Evolutionary conservation across 2,113 vertebrate genomes (phyloP).

Genomic region (Coryphaenoides rupestris): DNA sequence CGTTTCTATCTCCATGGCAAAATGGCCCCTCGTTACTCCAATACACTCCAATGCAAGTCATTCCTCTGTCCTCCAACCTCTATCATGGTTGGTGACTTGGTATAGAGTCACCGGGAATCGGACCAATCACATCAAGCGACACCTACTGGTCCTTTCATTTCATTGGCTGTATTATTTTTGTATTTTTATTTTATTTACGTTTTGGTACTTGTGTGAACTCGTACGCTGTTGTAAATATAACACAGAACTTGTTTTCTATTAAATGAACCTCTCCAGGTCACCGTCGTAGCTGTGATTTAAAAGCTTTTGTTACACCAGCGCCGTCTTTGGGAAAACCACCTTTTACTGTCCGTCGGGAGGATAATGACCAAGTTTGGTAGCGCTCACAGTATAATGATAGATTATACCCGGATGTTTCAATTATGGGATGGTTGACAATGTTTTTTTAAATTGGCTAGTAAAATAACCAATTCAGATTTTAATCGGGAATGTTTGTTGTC

Average conservation of each 20-base stretch:
- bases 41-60: neutral
- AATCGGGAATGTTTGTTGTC: conserved; percentile 3
- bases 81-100: no score
- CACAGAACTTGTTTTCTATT: conserved; percentile 30
- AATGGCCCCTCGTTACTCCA: neutral
- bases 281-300: conserved; percentile 10
- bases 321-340: no score
- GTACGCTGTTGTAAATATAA: conserved; percentile 41
- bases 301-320: no score
- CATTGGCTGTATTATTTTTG: neutral
- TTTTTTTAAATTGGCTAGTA: conserved; percentile 10
- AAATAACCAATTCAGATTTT: conserved; percentile 4
- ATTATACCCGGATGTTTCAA: neutral
- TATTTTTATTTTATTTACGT: conserved; percentile 5
- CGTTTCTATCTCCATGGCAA: neutral
- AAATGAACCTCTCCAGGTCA: conserved; percentile 5
- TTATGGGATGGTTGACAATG: conserved; percentile 4
- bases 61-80: neutral
- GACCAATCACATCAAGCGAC: no score
- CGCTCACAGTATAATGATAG: no score
- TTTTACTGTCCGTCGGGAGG: no score
- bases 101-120: neutral
- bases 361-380: no score
- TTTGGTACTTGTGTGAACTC: conserved; percentile 30
- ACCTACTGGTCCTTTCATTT: conserved; percentile 43